phyloP scores from a whole-genome alignment of 2,113 vertebrate genomes.

The Colaptes auratus region DNA sequence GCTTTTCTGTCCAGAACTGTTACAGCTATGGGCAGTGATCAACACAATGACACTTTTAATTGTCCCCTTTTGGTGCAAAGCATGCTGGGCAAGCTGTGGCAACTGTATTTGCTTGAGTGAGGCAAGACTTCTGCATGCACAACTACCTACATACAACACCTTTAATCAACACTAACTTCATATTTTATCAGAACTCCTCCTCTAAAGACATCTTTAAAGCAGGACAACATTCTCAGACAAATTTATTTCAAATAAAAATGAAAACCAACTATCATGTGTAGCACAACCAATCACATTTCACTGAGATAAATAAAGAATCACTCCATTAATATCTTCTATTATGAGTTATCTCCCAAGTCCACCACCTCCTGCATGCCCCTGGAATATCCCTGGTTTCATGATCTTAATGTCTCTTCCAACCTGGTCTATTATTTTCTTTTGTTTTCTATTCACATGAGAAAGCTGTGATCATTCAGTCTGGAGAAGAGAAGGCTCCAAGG shows the following conservation, averaged over 20 bases:
- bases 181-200: not conserved
- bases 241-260: not conserved
- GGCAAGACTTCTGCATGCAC: not conserved
- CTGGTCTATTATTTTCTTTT: too few relatives aligned
- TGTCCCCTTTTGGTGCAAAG: not conserved
- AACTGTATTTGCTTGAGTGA: not conserved
- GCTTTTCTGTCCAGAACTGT: not conserved
- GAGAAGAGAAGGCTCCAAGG: not conserved
- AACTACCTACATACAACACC: not conserved
- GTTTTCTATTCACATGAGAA: not conserved
- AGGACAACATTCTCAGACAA: not conserved
- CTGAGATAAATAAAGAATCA: not conserved
- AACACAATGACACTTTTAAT: not conserved
- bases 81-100: not conserved
- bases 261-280: not conserved
- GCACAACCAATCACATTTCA: not conserved
- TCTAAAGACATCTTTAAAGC: not conserved
- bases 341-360: not conserved
- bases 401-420: too few relatives aligned
- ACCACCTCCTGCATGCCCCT: not conserved
- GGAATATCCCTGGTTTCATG: not conserved
- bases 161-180: not conserved
- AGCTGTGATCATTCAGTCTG: not conserved
- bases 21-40: not conserved
- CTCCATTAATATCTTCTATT: not conserved